A percentile compares a stretch with the other conserved stretches of the same genome.
Evolutionary conservation across 2,888 invertebrate species (phyloP).

Genomic region (Drosophila rubida): DNA sequence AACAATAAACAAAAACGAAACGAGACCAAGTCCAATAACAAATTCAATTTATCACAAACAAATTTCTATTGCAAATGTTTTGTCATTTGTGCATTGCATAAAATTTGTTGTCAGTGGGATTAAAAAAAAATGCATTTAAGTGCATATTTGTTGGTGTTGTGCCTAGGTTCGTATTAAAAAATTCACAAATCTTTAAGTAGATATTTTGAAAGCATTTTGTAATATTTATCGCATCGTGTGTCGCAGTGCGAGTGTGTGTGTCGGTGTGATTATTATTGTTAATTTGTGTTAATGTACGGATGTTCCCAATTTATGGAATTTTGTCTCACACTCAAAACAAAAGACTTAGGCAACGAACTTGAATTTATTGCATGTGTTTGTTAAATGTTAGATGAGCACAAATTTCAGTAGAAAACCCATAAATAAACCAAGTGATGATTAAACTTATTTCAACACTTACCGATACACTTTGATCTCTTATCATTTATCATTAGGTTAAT

Average conservation of each 20-base stretch:
- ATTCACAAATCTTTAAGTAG: conserved; percentile 22
- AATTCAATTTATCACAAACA: conserved; percentile 20
- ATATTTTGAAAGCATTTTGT: conserved; percentile 36
- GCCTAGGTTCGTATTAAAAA: conserved; percentile 66
- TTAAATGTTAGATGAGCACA: conserved; percentile 10
- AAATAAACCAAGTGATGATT: conserved; percentile 11
- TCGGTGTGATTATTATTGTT: conserved; percentile 33
- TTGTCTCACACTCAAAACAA: conserved; percentile 47
- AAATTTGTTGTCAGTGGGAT: conserved; percentile 10
- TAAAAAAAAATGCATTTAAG: conserved; percentile 62
- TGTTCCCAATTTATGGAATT: conserved; percentile 12
- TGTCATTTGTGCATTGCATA: conserved; percentile 30
- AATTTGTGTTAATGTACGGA: conserved; percentile 54
- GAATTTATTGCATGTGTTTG: conserved; percentile 18
- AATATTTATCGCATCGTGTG: conserved; percentile 23
- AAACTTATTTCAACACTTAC: conserved; percentile 29
- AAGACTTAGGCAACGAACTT: conserved; percentile 77
- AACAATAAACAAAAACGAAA: conserved; percentile 59
- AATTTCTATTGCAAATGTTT: conserved; percentile 45
- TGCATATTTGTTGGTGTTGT: conserved; percentile 59
- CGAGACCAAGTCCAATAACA: conserved; percentile 40
- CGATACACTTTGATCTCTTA: conserved; percentile 1
- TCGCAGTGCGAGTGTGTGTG: conserved; percentile 15
- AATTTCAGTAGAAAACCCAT: conserved; percentile 3
- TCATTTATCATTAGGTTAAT: background rate